These are phyloP conservation scores for Helicolenus hilgendorfi DNA, from an alignment of 2,797 vertebrate genomes.

Conservation along the genomic window DNA sequence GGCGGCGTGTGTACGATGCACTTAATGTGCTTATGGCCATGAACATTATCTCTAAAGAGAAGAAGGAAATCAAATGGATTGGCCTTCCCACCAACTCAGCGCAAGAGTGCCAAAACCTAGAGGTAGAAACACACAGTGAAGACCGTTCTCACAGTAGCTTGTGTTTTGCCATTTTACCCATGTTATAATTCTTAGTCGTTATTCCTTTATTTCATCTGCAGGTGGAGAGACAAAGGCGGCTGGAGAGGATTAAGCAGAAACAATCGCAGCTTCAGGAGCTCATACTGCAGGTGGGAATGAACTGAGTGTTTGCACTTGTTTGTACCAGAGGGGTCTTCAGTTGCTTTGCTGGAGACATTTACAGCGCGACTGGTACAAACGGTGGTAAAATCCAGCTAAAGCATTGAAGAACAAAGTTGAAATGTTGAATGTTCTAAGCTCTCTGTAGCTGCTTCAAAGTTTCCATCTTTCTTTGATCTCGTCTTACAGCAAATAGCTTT, in stretches of 20 bases:
- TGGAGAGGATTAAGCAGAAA: conserved; percentile 99
- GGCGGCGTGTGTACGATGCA: conserved; percentile 98
- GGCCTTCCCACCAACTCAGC: conserved; percentile 99
- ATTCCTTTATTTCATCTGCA: conserved; percentile 68
- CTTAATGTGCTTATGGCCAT: conserved; percentile 99
- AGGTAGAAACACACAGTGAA: conserved; percentile 86
- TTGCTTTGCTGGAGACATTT: neutral
- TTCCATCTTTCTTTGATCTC: conserved; percentile 16
- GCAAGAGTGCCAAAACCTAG: conserved; percentile 99
- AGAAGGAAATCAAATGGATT: conserved; percentile 99
- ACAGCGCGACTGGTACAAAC: neutral
- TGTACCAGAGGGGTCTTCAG: neutral
- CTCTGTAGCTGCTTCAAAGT: neutral
- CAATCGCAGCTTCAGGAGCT: conserved; percentile 99
- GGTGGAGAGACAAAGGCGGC: conserved; percentile 97
- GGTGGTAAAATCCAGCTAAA: neutral
- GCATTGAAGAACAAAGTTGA: neutral
- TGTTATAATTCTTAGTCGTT: too few relatives aligned
- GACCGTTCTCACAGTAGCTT: neutral
- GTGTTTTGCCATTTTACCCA: neutral
- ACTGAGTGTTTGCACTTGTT: neutral
- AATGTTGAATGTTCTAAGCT: neutral
- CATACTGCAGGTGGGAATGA: conserved; percentile 95
- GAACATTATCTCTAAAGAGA: conserved; percentile 99
- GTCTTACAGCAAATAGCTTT: conserved; percentile 98